Conservation (phyloP, 92 coral and sea anemone species). For the Heteractis magnifica region DNA sequence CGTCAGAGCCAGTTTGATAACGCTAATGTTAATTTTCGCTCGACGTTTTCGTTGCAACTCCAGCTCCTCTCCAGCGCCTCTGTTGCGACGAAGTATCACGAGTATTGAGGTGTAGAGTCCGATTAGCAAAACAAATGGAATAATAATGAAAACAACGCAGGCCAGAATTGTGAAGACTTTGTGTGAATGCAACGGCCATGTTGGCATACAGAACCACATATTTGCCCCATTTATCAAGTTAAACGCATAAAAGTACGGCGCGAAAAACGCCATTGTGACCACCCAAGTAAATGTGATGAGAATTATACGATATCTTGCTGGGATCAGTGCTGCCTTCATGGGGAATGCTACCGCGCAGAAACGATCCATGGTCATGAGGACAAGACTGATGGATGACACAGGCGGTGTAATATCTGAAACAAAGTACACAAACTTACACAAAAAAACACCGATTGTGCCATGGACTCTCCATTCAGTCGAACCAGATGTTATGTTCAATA, state of each 20-base stretch:
- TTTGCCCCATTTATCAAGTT: not conserved
- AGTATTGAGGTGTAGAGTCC: constrained; percentile 19
- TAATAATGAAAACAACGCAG: constrained; percentile 17
- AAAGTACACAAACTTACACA: constrained; percentile 31
- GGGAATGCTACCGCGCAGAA: constrained; percentile 34
- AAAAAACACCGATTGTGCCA: constrained; percentile 20
- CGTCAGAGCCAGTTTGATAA: constrained; percentile 25
- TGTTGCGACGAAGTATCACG: constrained; percentile 12
- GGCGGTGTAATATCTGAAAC: constrained; percentile 24
- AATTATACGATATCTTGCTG: not conserved
- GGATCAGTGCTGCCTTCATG: constrained; percentile 33
- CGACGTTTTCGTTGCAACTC: constrained; percentile 21
- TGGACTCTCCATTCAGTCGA: constrained; percentile 9
- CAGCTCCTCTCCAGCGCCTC: constrained; percentile 23
- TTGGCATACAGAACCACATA: not conserved
- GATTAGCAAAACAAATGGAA: constrained; percentile 11
- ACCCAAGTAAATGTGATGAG: constrained; percentile 21
- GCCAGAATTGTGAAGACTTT: constrained; percentile 10
- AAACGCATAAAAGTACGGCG: constrained; percentile 28
- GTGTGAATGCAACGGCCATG: not conserved
- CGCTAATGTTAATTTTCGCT: constrained; percentile 19
- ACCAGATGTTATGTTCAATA: constrained; percentile 1
- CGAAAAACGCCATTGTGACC: constrained; percentile 14
- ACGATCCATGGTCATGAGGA: constrained; percentile 35
- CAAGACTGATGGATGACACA: constrained; percentile 18